A percentile compares a stretch with the other conserved stretches of the same genome.
phyloP scores from a whole-genome alignment of 2,113 vertebrate genomes.

The Vombatus ursinus region DNA sequence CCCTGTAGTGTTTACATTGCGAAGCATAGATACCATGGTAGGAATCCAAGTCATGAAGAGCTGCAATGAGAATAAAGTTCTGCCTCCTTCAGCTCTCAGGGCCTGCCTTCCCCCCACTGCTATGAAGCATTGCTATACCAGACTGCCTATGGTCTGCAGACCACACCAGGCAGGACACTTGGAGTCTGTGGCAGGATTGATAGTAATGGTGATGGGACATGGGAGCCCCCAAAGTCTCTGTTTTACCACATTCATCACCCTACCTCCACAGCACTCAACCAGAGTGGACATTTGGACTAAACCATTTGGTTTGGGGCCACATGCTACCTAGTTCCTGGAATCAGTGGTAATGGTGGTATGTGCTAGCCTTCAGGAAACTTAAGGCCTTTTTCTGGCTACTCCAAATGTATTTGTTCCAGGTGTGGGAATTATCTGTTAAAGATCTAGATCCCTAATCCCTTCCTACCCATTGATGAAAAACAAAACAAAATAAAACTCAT shows the following conservation, averaged over 20 bases:
- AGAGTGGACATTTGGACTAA: neutral
- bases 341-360: neutral
- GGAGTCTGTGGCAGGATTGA: neutral
- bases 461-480: neutral
- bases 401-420: neutral
- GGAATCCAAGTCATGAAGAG: neutral
- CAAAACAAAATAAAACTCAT: neutral
- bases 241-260: neutral
- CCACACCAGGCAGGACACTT: neutral
- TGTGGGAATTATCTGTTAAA: neutral
- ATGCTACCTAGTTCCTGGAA: neutral
- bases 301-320: neutral
- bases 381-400: neutral
- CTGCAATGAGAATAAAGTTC: neutral
- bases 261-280: neutral
- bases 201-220: neutral
- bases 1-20: neutral
- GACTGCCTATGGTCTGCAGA: neutral
- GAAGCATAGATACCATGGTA: neutral
- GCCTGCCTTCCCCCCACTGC: neutral
- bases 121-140: neutral
- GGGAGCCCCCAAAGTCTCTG: neutral
- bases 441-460: neutral
- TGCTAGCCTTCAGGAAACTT: neutral
- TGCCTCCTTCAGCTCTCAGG: neutral